Evolutionary conservation across 2,113 vertebrate species (phyloP), one percentile per base, ranked within the genome.

Genomic region (Puntigrus tetrazona): DNA sequence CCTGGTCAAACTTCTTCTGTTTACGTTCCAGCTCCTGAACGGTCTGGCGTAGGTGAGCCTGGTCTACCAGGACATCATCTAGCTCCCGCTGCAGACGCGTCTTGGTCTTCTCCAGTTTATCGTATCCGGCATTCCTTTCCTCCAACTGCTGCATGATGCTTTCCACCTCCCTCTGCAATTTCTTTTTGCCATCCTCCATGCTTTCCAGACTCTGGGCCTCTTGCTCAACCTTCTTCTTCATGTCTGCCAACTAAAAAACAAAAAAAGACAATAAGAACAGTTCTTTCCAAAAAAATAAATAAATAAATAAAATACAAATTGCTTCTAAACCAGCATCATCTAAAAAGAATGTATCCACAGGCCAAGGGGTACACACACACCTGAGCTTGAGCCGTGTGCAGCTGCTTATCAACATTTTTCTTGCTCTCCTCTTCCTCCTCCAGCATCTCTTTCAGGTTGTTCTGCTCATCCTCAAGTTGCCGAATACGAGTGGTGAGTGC

Each of bases 1-100:
- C 98, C 97, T 99, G 98, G 93, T 99, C 98, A 86, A 99, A 99
- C 91, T 99, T 99, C 92, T 96, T 99, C 93, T 99, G 98, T 91
- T 98, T 99, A 93, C 93, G 98, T 94, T 98, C 98, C 79, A 99
- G 92, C 92, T 96, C 98, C 91, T 94, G 96, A 75, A 97, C 96
- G 0, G 92, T 95, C 93, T 99, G 97, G 34, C 97, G 92, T 87
- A 97, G 96, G 88, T 99, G 94, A 91, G 97, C 97, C 78, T 98
- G 94, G 86, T 98, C 96, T 88, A 99, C 95, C 20, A 95, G 65
- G 0, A 98, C 90, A 90, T 99, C 98, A 0, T 99, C 98, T 87
- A 99, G 93, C 92, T 99, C 98, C 89, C 97, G 97, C 92, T 99
- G 98, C 78, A 99, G 89, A 38, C 98, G 95, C 0, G 94, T 98